Evolutionary conservation across 1,140 invertebrate species (phyloP), one percentile per base, ranked within the genome.

Genomic region (Penaeus indicus): DNA sequence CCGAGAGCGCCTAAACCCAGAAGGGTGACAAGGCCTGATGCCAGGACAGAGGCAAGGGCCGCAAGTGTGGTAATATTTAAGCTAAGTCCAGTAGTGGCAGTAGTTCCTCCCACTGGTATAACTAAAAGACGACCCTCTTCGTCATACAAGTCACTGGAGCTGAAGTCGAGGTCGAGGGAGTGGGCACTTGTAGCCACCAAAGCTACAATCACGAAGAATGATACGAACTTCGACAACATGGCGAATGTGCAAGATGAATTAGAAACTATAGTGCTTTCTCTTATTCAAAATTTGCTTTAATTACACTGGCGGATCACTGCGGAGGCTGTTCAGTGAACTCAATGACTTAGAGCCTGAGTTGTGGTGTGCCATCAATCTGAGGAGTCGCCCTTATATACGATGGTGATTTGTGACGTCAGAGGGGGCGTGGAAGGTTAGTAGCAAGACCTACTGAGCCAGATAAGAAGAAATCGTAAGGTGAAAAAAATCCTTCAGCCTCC

Each of bases 391-490:
- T 88, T 88, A 77, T 88, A 88, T 88, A 88, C 72, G 69, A 79
- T 8, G 67, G 25, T 60, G 83, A 78, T 11, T 27, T 32, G 83
- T 85, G 88, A 85, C 83, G 88, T 89, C 83, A 80, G 22, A 69
- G 85, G 63, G 79, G 61, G 83, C 83, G 83, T 63, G 78, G 77
- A n/a, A 47, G 83, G 22, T 18, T 19, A 19, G 21, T 42, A 67
- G 88, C 38, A 85, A 82, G 84, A 89, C 88, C 88, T 89, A 89
- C 83, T 89, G 88, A 75, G 88, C 88, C 84, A 85, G 78, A 85
- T 89, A 85, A 80, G 77, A 89, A 84, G 88, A 89, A 89, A 89
- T 81, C 83, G 83, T 32, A 54, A 47, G 61, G 87, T 60, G 62
- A 79, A 81, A 88, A 75, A 79, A 72, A 72, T 63, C 62, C 61